Evolutionary conservation across 2,113 vertebrate species (phyloP).

Genomic region (Tachysurus fulvidraco): DNA sequence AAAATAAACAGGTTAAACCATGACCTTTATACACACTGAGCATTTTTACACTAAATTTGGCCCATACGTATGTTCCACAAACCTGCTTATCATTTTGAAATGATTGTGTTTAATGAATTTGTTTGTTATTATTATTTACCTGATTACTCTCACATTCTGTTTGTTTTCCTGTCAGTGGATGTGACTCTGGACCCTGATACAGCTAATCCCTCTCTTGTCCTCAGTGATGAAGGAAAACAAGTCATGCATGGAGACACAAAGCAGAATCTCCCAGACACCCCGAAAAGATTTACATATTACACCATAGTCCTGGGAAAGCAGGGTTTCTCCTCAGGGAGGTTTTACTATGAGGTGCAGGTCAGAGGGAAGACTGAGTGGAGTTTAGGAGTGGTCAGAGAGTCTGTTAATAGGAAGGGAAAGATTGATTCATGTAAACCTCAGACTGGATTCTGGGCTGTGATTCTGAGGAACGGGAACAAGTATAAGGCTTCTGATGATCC

Average conservation of each 20-base stretch:
- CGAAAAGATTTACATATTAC: background rate
- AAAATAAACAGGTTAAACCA: too few species aligned
- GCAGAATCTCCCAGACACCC: background rate
- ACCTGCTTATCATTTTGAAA: too few species aligned
- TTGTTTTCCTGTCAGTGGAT: background rate
- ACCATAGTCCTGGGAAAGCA: background rate
- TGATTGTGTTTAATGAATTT: background rate
- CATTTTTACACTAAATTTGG: too few species aligned
- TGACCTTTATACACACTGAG: too few species aligned
- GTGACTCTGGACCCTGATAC: conserved; percentile 29
- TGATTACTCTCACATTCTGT: background rate
- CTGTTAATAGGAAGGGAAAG: background rate
- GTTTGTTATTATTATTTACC: background rate
- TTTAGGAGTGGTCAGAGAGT: conserved; percentile 16
- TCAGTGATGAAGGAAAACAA: conserved; percentile 8
- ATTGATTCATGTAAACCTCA: background rate
- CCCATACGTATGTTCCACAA: too few species aligned
- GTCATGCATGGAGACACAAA: background rate
- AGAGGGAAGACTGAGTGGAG: background rate
- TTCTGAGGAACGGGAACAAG: background rate
- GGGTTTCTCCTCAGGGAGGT: conserved; percentile 16
- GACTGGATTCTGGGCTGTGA: background rate
- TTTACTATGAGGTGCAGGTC: conserved; percentile 31
- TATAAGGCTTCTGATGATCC: background rate
- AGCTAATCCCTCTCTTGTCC: background rate